These are phyloP conservation scores for Lagopus muta DNA, from an alignment of 2,113 vertebrate species.

Conservation along the genomic window DNA sequence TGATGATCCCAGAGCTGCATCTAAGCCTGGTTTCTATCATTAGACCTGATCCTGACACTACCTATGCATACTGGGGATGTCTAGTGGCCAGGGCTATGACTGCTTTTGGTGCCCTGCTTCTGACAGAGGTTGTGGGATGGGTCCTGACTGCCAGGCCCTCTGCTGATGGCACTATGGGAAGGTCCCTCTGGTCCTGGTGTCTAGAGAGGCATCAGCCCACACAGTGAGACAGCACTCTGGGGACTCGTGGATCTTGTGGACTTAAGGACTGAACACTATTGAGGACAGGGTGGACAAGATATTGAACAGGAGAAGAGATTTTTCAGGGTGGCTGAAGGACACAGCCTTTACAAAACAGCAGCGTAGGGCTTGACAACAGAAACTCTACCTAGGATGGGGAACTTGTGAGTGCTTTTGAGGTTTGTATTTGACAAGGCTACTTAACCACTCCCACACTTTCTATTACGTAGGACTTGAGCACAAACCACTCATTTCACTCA, in stretches of 20 bases:
- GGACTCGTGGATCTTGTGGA: not conserved
- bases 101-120: not conserved
- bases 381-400: fast-evolving
- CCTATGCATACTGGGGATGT: fast-evolving
- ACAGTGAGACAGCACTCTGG: not conserved
- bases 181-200: not conserved
- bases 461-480: not conserved
- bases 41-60: fast-evolving
- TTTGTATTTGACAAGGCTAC: not conserved
- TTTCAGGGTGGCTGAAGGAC: not conserved
- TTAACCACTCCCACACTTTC: fast-evolving
- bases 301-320: not conserved
- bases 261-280: not conserved
- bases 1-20: not conserved
- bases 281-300: not conserved
- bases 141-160: not conserved
- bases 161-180: not conserved
- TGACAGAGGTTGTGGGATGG: not conserved
- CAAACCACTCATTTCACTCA: fast-evolving
- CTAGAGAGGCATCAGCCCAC: not conserved
- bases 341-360: not conserved
- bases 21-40: not conserved
- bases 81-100: not conserved
- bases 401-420: not conserved
- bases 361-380: not conserved